phyloP scores from a whole-genome alignment of 92 coral and sea anemone genomes.

The Phenganax subtilis region DNA sequence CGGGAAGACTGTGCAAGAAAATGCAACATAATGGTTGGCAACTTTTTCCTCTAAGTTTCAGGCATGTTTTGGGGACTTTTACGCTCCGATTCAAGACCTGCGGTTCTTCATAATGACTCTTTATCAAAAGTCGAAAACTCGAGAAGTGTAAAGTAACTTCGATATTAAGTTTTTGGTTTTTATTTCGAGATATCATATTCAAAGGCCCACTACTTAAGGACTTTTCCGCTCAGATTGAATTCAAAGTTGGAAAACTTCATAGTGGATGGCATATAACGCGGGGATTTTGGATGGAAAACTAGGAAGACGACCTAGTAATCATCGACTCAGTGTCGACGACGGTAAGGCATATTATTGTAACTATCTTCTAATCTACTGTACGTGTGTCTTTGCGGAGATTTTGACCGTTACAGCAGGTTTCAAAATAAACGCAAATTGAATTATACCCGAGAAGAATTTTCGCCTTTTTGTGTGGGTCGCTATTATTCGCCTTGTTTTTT shows the following conservation, averaged over 20 bases:
- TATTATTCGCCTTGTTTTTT: not conserved
- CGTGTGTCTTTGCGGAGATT: not conserved
- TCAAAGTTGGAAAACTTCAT: conserved; percentile 1
- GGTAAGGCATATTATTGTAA: conserved; percentile 14
- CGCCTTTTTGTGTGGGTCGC: not conserved
- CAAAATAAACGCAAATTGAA: not conserved
- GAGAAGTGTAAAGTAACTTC: not conserved
- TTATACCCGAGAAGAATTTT: not conserved
- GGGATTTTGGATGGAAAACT: conserved; percentile 20
- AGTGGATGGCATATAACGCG: conserved; percentile 30
- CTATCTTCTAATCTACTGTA: not conserved
- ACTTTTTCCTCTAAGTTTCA: not conserved
- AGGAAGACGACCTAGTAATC: conserved; percentile 12
- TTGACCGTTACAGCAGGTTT: conserved; percentile 9
- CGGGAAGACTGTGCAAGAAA: conserved; percentile 38
- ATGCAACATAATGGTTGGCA: not conserved
- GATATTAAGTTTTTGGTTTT: not conserved
- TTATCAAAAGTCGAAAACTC: not conserved
- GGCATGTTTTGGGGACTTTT: not conserved
- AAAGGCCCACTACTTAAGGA: not conserved
- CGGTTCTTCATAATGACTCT: not conserved
- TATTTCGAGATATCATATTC: not conserved
- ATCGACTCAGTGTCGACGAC: conserved; percentile 30
- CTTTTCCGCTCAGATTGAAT: not conserved
- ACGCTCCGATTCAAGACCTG: not conserved